These are phyloP conservation scores for Saccostrea echinata DNA, from an alignment of 1,140 invertebrate species.

Conservation along the genomic window DNA sequence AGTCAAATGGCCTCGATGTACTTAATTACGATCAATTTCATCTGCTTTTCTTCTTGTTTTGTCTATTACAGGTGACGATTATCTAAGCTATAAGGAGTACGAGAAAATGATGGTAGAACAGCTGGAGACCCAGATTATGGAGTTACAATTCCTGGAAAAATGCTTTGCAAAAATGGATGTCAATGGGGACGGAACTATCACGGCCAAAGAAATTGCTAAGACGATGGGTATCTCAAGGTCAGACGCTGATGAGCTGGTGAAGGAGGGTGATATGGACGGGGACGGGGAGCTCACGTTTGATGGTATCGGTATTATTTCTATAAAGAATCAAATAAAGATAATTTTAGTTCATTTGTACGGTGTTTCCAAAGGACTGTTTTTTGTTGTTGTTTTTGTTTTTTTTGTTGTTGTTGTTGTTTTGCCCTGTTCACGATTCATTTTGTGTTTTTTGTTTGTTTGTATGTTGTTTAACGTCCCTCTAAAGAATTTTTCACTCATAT, in stretches of 20 bases:
- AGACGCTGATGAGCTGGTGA: conserved; percentile 44
- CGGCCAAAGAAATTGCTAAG: conserved; percentile 33
- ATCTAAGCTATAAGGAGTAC: conserved; percentile 40
- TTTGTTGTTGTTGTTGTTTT: too few relatives aligned
- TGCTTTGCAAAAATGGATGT: conserved; percentile 40
- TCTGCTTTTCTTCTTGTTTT: too few relatives aligned
- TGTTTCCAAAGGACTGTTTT: too few relatives aligned
- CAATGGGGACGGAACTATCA: conserved; percentile 34
- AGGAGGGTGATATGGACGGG: conserved; percentile 33
- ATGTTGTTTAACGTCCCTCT: too few relatives aligned
- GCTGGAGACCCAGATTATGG: not conserved
- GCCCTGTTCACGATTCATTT: too few relatives aligned
- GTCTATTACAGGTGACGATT: conserved; percentile 40
- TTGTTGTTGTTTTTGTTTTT: too few relatives aligned
- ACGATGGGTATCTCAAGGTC: conserved; percentile 23
- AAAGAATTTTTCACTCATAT: too few relatives aligned
- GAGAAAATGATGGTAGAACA: conserved; percentile 43
- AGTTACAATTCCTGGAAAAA: not conserved
- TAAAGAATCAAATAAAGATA: not conserved
- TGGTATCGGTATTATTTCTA: not conserved
- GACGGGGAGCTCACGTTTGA: conserved; percentile 50
- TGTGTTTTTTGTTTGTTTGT: too few relatives aligned
- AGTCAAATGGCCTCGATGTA: too few relatives aligned
- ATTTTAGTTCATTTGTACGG: too few relatives aligned
- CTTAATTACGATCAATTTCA: too few relatives aligned